phyloP scores from a whole-genome alignment of 2,797 vertebrate species.

The Gymnothorax javanicus region DNA sequence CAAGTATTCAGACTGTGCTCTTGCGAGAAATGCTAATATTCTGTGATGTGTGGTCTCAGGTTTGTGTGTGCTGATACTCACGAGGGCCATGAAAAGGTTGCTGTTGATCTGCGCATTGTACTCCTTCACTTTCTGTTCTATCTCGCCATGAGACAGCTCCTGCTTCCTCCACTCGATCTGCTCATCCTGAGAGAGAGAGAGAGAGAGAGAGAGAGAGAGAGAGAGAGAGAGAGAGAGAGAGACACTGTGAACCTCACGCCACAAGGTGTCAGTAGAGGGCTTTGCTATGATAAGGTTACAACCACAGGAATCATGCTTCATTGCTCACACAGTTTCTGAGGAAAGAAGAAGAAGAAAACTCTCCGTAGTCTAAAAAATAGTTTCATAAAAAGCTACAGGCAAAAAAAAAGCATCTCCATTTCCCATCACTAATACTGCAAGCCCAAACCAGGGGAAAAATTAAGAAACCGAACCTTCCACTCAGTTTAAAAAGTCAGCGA shows the following conservation, averaged over 20 bases:
- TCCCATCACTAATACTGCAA: neutral
- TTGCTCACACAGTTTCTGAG: neutral
- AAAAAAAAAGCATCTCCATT: neutral
- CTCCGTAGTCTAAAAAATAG: neutral
- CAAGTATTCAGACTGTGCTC: neutral
- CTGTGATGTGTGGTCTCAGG: neutral
- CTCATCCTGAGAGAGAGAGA: slow-evolving; percentile 79
- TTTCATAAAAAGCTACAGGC: neutral
- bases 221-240: slow-evolving; percentile 14
- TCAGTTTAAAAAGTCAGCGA: neutral
- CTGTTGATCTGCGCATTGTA: slow-evolving; percentile 94
- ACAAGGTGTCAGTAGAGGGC: slow-evolving; percentile 28
- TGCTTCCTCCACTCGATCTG: slow-evolving; percentile 77
- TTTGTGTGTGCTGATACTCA: slow-evolving; percentile 54
- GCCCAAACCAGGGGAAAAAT: neutral
- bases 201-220: slow-evolving; percentile 6
- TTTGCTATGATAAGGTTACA: neutral
- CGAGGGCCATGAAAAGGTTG: slow-evolving; percentile 93
- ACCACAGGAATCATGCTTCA: neutral
- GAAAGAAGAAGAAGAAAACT: neutral
- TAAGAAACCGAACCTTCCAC: neutral
- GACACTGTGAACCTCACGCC: neutral
- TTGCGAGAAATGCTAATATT: neutral
- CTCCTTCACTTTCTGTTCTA: slow-evolving; percentile 89
- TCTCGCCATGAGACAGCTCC: slow-evolving; percentile 77